Percentiles rank a stretch among this genome's conserved stretches.
These are phyloP conservation scores for Epinotia brunnichana DNA, from an alignment of 2,888 invertebrate genomes.

Conservation along the genomic window DNA sequence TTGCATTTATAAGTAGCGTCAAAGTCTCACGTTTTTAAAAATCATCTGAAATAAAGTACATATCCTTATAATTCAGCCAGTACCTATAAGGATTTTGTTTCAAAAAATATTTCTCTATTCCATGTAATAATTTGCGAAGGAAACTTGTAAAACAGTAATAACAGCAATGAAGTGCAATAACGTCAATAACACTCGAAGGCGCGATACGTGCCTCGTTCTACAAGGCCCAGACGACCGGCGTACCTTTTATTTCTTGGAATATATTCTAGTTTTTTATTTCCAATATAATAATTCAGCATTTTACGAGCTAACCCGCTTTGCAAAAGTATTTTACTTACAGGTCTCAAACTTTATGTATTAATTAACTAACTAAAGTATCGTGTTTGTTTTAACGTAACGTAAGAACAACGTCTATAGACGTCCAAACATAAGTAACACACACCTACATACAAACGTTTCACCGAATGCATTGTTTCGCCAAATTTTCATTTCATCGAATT, in stretches of 20 bases:
- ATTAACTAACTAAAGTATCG: too few relatives aligned
- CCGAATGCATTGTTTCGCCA: too few relatives aligned
- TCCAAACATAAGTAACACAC: too few relatives aligned
- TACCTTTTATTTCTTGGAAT: neutral
- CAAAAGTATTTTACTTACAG: neutral
- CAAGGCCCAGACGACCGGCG: conserved; percentile 49
- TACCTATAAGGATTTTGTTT: conserved; percentile 9
- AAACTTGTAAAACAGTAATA: conserved; percentile 58
- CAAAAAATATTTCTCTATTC: conserved; percentile 44
- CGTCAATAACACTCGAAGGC: conserved; percentile 60
- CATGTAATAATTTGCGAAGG: conserved; percentile 51
- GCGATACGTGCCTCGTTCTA: conserved; percentile 61
- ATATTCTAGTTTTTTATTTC: conserved; percentile 4
- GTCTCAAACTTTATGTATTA: neutral
- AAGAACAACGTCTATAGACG: too few relatives aligned
- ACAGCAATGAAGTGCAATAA: conserved; percentile 62
- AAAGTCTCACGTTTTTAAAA: neutral
- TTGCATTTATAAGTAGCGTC: too few relatives aligned
- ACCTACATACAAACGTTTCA: too few relatives aligned
- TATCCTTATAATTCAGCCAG: neutral
- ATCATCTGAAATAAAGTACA: too few relatives aligned
- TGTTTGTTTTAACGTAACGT: too few relatives aligned
- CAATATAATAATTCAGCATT: neutral
- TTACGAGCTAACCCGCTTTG: neutral
- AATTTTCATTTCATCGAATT: too few relatives aligned